Base-by-base conservation (phyloP, 2,113 vertebrate species). In the Oxygymnocypris stewartii region DNA sequence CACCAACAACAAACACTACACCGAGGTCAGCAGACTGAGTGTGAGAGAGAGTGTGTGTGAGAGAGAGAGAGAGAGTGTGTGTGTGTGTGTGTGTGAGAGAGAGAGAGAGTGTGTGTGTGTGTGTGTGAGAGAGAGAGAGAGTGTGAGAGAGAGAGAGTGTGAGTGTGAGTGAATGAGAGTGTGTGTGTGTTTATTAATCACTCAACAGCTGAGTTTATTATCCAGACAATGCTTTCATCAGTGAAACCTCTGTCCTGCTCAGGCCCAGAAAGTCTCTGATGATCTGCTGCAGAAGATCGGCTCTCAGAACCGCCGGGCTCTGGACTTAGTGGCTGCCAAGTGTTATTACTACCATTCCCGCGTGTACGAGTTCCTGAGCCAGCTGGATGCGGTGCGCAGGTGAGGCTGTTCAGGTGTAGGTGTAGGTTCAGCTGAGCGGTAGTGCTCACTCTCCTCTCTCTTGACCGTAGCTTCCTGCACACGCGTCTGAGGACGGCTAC, bases 271-370 rank as follows among this genome's bases (percentile, higher is more conserved):
- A 28, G 94, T 97, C 37, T 99, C 98, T 0, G 98, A 99, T 0
- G 97, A 99, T 67, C 92, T 99, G 80, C 97, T 99, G 93, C 97
- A 98, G 93, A 99, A 98, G 92, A 98, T 98, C 83, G 96, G 96
- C 79, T 96, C 97, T 6, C 98, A 99, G 91, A 99, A 99, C 92
- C 97, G 98, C 89, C 94, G 98, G 28, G 97, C 98, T 75, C 94
- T 99, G 47, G 98, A 99, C 89, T 94, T 99, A 79, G 96, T 99
- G 57, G 98, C 97, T 1, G 98, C 98, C 0, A 99, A 99, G 87
- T 99, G 98, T 93, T 99, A 99, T 54, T 99, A 99, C 77, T 99
- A 99, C 87, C 97, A 99, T 37, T 96, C 97, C 37, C 92, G 98
- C 2, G 96, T 98, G 86, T 99, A 99, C 1, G 98, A 99, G 91